Conservation (phyloP, 2,888 invertebrate species). For the Chorisops tibialis region DNA sequence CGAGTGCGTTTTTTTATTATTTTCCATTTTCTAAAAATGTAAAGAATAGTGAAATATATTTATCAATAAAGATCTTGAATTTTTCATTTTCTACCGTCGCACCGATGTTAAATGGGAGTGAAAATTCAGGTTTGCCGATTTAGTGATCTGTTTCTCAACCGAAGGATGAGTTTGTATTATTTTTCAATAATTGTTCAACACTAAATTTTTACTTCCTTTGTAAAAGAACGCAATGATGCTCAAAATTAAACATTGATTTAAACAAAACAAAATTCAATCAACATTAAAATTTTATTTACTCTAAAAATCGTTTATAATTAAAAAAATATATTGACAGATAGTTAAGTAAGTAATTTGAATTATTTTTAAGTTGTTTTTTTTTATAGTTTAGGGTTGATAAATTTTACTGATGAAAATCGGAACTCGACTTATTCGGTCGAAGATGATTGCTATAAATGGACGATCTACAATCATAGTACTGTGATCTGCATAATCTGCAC, state of each 20-base stretch:
- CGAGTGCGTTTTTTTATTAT: background rate
- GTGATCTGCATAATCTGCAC: conserved; percentile 45
- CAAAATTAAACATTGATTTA: background rate
- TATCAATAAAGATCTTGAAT: background rate
- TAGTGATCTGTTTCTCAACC: no score
- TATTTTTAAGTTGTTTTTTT: background rate
- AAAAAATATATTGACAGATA: no score
- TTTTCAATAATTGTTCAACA: no score
- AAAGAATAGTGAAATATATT: background rate
- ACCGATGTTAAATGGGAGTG: background rate
- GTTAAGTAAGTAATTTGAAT: no score
- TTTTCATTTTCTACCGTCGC: background rate
- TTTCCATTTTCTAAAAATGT: background rate
- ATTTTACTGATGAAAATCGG: conserved; percentile 57
- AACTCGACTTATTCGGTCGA: conserved; percentile 52
- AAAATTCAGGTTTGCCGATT: no score
- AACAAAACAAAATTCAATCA: background rate
- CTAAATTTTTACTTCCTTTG: background rate
- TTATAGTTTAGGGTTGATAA: conserved; percentile 48
- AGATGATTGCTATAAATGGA: conserved; percentile 56
- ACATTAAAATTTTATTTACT: background rate
- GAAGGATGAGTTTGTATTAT: no score
- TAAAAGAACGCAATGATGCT: background rate
- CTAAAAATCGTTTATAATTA: no score
- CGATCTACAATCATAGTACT: conserved; percentile 51